Base-by-base conservation (phyloP, 2,888 invertebrate genomes). In the Idaea dimidiata region DNA sequence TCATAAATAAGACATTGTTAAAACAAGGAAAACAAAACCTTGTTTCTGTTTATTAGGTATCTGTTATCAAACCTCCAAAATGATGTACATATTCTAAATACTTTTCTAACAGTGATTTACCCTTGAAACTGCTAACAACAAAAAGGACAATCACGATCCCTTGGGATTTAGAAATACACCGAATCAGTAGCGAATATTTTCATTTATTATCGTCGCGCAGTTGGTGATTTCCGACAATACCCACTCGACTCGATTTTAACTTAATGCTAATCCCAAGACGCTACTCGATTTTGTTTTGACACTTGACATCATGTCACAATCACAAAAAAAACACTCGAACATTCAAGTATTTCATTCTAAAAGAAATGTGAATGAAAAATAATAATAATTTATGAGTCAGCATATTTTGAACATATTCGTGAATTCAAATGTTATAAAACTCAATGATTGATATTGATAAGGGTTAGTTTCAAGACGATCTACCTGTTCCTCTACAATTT, bases 281-380 rank as follows among this genome's bases (percentile, higher is more conserved):
- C 88, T 83, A 89, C 87, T 92, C 92, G 87, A 92, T 92, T 89
- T 87, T 90, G 88, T 91, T 91, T 83, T 90, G 91, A 91, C 91
- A 89, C 80, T 82, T 82, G 84, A 81, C 80, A 83, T 81, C 72
- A 71, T 83, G 84, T 83, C 86, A 82, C 74, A 73, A 72, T 71
- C 67, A 76, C 65, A 60, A 69, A 62, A 17, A 55, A 60, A 63
- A 66, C 66, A 69, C 68, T 66, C 63, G 64, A 64, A 59, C 65
- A 66, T 57, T 79, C 81, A 84, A 86, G 86, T 84, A 85, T 78
- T 66, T 74, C 67, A 68, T 76, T 78, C 79, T 79, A 74, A 77
- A 76, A 81, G 66, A 75, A 74, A 64, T 71, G 66, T 83, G 83
- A 87, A 88, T 86, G 83, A 82, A 81, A 73, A 74, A 62, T 72